Conservation (phyloP, 2,888 invertebrate genomes). For the Trichopoda pennipes region DNA sequence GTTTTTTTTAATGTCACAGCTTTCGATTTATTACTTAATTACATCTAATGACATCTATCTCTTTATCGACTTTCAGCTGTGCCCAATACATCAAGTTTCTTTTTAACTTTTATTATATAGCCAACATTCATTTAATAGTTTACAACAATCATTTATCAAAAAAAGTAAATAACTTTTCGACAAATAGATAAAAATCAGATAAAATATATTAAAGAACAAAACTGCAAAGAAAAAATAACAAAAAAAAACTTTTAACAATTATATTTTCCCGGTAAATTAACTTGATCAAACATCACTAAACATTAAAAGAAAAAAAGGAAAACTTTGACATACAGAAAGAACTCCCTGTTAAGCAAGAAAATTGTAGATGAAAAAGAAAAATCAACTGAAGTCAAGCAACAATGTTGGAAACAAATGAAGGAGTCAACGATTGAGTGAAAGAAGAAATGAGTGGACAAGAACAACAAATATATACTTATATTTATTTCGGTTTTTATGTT, state of each 20-base stretch:
- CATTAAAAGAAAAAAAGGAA: constrained; percentile 45
- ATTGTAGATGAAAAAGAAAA: constrained; percentile 36
- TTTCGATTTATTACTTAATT: not conserved
- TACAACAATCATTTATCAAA: constrained; percentile 42
- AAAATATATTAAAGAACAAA: constrained; percentile 43
- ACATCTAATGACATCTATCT: not conserved
- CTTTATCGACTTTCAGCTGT: too few species aligned
- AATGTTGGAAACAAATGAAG: constrained; percentile 12
- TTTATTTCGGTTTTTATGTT: not conserved
- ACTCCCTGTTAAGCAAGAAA: constrained; percentile 29
- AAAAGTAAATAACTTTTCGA: constrained; percentile 34
- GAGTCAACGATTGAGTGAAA: constrained; percentile 13
- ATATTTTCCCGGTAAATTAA: constrained; percentile 72
- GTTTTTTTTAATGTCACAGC: not conserved
- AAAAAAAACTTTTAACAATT: constrained; percentile 69
- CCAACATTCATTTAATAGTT: constrained; percentile 6
- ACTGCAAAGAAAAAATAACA: constrained; percentile 35
- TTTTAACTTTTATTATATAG: not conserved
- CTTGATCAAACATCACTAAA: constrained; percentile 69
- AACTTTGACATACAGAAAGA: constrained; percentile 55
- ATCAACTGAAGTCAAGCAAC: constrained; percentile 13
- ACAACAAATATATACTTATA: constrained; percentile 11
- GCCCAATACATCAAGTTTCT: not conserved
- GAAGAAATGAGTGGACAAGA: constrained; percentile 29
- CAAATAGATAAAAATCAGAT: constrained; percentile 41